A percentile compares a stretch with the other conserved stretches of the same genome.
Conservation (phyloP, 2,888 invertebrate genomes). For the Andrena hattorfiana region DNA sequence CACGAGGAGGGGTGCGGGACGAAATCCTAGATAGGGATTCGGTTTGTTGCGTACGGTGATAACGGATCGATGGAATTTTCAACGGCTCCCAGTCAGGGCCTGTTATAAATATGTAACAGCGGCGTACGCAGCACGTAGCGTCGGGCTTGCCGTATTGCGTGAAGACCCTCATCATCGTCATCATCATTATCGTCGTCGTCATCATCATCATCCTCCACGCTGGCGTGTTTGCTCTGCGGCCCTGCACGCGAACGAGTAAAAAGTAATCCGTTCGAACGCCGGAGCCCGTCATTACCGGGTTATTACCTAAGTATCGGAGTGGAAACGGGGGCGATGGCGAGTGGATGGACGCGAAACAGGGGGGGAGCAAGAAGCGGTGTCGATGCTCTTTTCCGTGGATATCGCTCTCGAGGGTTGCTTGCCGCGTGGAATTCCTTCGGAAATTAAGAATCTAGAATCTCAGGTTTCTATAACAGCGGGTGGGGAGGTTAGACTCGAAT, state of each 20-base stretch:
- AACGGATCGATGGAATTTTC: conserved; percentile 62
- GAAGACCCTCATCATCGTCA: conserved; percentile 76
- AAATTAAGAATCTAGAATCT: too few species aligned
- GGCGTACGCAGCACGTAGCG: conserved; percentile 32
- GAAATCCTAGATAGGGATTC: background rate
- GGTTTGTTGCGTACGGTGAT: conserved; percentile 21
- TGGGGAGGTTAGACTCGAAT: too few species aligned
- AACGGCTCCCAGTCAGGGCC: conserved; percentile 43
- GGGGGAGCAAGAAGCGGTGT: conserved; percentile 30
- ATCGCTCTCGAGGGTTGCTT: too few species aligned
- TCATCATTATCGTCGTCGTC: conserved; percentile 72
- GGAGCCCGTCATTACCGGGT: conserved; percentile 79
- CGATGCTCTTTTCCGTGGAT: background rate
- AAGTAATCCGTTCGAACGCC: conserved; percentile 73
- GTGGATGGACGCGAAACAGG: conserved; percentile 55
- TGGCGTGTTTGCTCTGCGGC: conserved; percentile 79
- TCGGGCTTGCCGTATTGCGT: conserved; percentile 66
- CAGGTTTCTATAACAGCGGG: too few species aligned
- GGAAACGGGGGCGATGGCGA: conserved; percentile 65
- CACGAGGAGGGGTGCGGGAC: background rate
- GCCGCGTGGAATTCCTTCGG: too few species aligned
- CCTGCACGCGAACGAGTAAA: conserved; percentile 69
- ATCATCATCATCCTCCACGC: conserved; percentile 71
- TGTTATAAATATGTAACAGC: conserved; percentile 46
- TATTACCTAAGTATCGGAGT: conserved; percentile 83